Evolutionary conservation across 2,113 vertebrate species (phyloP), one percentile per base, ranked within the genome.

Genomic region (Chaetodon auriga): DNA sequence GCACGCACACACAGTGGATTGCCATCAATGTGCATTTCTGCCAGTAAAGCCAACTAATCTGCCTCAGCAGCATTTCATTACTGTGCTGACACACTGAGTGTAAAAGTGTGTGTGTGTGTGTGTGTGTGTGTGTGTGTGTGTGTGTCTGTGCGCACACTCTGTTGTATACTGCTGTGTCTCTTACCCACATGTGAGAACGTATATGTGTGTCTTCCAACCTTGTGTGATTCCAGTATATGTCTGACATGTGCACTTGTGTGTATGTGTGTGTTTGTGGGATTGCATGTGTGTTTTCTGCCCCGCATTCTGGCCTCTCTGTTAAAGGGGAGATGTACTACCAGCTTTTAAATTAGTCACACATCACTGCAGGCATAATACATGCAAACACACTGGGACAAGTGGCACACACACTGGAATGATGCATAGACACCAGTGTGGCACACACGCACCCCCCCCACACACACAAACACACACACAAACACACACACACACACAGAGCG

Each of bases 281-380:
- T 53, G 51, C 5, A 43, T 21, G 36, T 25, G 9, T 38, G 53
- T 61, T 51, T 68, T 35, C 14, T 70, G 73, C 69, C 35, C 57
- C 0, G 53, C 51, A 71, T 65, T 48, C 43, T 89, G 81, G 64
- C 75, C 81, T 75, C 36, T 58, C 69, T 78, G 75, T 84, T 83
- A 86, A 75, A 72, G 74, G 75, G 66, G 45, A 83, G 70, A 85
- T 89, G 81, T 85, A 87, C 80, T 46, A 88, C 84, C 25, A 86
- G 82, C 60, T 90, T 89, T 89, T 78, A 88, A 88, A 90, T 93
- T 81, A 92, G 86, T 78, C 49, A 81, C 13, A 12, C 87, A 80
- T 81, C 65, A 73, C 83, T 87, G 78, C 78, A 82, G 60, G 66
- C 82, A 81, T 70, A 74, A 89, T 58, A 46, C 38, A 80, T 75